Base-by-base conservation (phyloP, 1,140 invertebrate species). In the Calycopis cecrops region DNA sequence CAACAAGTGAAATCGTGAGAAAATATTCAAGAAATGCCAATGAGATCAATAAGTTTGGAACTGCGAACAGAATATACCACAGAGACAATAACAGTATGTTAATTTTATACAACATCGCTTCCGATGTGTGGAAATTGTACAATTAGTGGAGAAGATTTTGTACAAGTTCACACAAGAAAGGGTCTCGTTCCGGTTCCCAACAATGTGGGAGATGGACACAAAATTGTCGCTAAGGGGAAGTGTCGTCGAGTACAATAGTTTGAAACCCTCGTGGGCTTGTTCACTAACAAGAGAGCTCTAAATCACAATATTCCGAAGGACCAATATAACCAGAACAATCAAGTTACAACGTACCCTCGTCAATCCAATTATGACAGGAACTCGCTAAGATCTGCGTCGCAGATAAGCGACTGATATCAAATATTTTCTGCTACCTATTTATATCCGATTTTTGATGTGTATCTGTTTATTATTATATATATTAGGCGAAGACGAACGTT, bases 181-280 rank as follows among this genome's bases (percentile, higher is more conserved):
- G 59, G 52, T 49, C 52, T 16, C 12, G 28, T 62, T 79, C 76
- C 72, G 77, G 80, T 78, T 69, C 48, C 21, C 44, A 54, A 78
- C 72, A 79, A 80, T 71, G 48, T 21, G 48, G 34, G 51, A 61
- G 57, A 69, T 60, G 68, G 63, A 75, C 73, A 79, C 40, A 74
- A 40, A 57, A 18, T 52, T 58, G 75, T 76, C 62, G 66, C 68
- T 57, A 76, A 75, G 74, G 79, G 78, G 78, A 81, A 83, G 67
- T 61, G 55, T 67, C 52, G 58, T 18, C 6, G 40, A 33, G 51
- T 42, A 65, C 60, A 61, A 70, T 67, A 37, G n/a, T 44, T 52
- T 35, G 58, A 51, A 57, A 73, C 70, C 70, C 66, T 69, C 75
- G 71, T 67, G 55, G 65, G 59, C 59, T 69, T 59, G 64, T 64